Base-by-base conservation (phyloP, 2,888 invertebrate species). In the Neocrepidodera transversa region DNA sequence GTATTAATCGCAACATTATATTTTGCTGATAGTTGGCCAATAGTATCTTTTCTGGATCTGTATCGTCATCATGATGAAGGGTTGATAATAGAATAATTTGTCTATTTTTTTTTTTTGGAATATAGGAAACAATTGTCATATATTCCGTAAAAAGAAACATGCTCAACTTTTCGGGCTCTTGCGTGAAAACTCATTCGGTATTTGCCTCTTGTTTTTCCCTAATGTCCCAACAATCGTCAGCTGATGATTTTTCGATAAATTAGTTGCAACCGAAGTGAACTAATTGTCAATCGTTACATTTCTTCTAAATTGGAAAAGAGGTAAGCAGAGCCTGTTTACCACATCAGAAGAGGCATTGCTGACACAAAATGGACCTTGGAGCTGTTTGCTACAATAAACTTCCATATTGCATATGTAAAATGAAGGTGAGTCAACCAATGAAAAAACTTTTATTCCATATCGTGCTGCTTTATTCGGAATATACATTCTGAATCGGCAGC, bases 1-100 rank as follows among this genome's bases (percentile, higher is more conserved):
- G 63, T 68, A 50, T 68, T 70, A 28, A 68, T 62, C 32, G 59
- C 60, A 17, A 65, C 64, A 51, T 60, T 57, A 45, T 67, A 65
- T 32, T 50, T 48, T 8, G 59, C 60, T 48, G 42, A 60, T 50
- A 69, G 58, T 55, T 67, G 60, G 52, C 68, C 68, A 17, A 68
- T 62, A 17, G 63, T 64, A 60, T 72, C 68, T 58, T 47, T 17
- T 13, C 28, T 16, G 42, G 13, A 43, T 63, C 61, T 35, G 65
- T 60, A 23, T 18, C 14, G 32, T 53, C 54, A 43, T 63, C 62
- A 55, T 58, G 48, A 50, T 61, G 64, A 16, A 66, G 35, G n/a
- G 59, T 57, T 17, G 52, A 61, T 20, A 66, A 26, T 47, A 53
- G 17, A 32, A 58, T 47, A 14, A 56, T 55, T 17, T 36, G 30